Base-by-base conservation (phyloP, 1,140 invertebrate genomes). In the Muscidifurax raptorellus region DNA sequence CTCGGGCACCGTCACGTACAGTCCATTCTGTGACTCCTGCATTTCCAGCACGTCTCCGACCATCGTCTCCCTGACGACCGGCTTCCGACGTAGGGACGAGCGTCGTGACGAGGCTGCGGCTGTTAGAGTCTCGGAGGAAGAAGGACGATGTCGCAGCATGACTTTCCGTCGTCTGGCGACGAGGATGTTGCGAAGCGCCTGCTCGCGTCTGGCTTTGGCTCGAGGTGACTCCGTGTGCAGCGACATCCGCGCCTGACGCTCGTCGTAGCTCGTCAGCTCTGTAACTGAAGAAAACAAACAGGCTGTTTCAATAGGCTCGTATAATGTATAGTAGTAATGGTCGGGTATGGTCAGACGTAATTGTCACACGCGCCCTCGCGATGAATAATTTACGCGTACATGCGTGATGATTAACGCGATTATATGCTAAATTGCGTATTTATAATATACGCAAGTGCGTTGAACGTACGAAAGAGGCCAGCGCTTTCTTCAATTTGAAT, bases 171-270 rank as follows among this genome's bases (percentile, higher is more conserved):
- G 86, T 25, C 89, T 86, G 3, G 88, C 89, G 2, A 88, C 87
- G 5, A 92, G 86, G 75, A 90, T 89, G 82, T 88, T 90, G 7
- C 90, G 87, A 1, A 90, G 82, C 0, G 88, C 84, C 64, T 91
- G 90, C 59, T 91, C 90, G 22, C 91, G 84, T 69, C 90, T 90
- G 0, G 87, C 89, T 32, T 92, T 92, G 1, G 88, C 90, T 12
- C 87, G 82, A 6, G 88, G 88, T 7, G 85, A 81, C 36, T 91
- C 90, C 1, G 88, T 81, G 5, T 89, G 89, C 12, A 88, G 78
- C 7, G 86, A 87, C 86, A 87, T 85, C 10, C 88, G 89, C 18
- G 85, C 87, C 80, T 90, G 88, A 64, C 90, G 90, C 40, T 83
- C 79, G n/a, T 71, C 79, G 30, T 18, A 36, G 9, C 32, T 22